Evolutionary conservation across 1,140 invertebrate species (phyloP).

Genomic region (Cydia strobilella): DNA sequence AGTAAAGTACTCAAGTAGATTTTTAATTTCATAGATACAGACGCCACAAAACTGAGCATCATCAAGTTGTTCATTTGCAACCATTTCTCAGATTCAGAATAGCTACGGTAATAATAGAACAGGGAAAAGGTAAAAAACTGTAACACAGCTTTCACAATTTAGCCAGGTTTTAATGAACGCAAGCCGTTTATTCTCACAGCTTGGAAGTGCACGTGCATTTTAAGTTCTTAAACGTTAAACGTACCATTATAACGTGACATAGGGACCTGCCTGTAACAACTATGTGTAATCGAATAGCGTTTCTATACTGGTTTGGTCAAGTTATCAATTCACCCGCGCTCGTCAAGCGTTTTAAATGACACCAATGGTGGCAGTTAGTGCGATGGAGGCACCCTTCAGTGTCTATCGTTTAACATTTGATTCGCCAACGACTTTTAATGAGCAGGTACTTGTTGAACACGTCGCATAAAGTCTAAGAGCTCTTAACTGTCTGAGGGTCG

Average conservation of each 20-base stretch:
- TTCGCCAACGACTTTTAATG: slow-evolving; percentile 43
- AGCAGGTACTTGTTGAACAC: slow-evolving; percentile 38
- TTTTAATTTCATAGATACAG: not conserved
- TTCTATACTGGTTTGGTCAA: not conserved
- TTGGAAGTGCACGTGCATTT: not conserved
- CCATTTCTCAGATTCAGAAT: slow-evolving; percentile 2
- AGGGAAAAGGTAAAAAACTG: slow-evolving; percentile 5
- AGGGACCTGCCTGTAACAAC: not conserved
- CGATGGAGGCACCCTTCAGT: slow-evolving; percentile 37
- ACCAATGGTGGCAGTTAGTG: slow-evolving; percentile 42
- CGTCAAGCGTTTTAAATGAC: slow-evolving; percentile 33
- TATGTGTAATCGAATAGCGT: not conserved
- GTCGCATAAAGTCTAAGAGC: not conserved
- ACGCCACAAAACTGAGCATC: not conserved
- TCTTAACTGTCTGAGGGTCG: slow-evolving; percentile 4
- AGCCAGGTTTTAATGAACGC: slow-evolving; percentile 28
- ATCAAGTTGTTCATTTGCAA: not conserved
- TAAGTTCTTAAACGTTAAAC: not conserved
- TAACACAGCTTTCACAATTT: slow-evolving; percentile 27
- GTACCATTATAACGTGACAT: not conserved
- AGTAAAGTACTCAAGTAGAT: not conserved
- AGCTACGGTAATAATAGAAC: not conserved
- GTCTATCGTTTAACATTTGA: slow-evolving; percentile 42
- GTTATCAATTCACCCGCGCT: not conserved
- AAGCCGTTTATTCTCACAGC: not conserved